A percentile compares a stretch with the other conserved stretches of the same genome.
phyloP scores from a whole-genome alignment of 2,888 invertebrate genomes.

The Phytoseiulus persimilis region DNA sequence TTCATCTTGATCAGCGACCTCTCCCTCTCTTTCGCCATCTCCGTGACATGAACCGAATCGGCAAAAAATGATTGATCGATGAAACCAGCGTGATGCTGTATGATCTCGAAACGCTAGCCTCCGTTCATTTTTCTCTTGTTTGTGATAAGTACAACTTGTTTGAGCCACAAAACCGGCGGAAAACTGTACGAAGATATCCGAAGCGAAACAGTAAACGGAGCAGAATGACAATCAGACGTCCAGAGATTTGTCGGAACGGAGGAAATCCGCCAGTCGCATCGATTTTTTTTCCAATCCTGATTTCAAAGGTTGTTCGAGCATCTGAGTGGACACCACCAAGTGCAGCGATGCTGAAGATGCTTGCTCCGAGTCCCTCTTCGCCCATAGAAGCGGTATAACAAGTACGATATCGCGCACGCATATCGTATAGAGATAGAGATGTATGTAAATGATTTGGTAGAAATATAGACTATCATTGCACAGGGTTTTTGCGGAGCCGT shows the following conservation, averaged over 20 bases:
- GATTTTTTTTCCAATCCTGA: too few relatives aligned
- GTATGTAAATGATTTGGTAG: not conserved
- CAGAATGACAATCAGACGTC: not conserved
- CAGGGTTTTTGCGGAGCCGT: not conserved
- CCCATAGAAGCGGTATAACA: not conserved
- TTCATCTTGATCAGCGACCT: not conserved
- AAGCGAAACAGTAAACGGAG: not conserved
- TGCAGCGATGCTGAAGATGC: not conserved
- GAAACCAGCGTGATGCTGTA: not conserved
- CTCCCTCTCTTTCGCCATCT: not conserved
- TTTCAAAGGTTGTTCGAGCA: too few relatives aligned
- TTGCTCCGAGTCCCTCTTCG: not conserved
- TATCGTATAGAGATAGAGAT: not conserved
- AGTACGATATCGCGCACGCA: not conserved
- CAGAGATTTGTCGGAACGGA: too few relatives aligned
- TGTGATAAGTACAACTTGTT: not conserved
- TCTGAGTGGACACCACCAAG: not conserved
- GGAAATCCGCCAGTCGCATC: too few relatives aligned
- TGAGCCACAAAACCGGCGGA: not conserved
- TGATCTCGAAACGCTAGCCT: not conserved
- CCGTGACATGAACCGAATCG: too few relatives aligned
- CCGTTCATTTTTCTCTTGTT: not conserved
- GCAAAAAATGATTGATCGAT: not conserved
- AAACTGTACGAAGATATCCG: not conserved
- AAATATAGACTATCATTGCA: constrained; percentile 38